Base-by-base conservation (phyloP, 2,113 vertebrate genomes). In the Albula goreensis region DNA sequence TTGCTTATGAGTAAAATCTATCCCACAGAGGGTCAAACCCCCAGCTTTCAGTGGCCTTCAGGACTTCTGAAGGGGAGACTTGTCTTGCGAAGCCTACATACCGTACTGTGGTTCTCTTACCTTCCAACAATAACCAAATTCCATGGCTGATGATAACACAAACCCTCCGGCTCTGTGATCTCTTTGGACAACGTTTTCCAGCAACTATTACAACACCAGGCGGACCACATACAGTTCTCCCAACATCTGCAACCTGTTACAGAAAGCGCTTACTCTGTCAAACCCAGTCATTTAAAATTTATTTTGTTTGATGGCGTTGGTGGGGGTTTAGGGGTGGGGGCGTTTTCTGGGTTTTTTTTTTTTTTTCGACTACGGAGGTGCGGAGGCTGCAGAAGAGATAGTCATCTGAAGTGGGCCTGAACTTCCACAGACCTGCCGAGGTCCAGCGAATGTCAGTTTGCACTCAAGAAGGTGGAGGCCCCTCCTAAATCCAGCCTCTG, bases 241-340 rank as follows among this genome's bases (percentile, higher is more conserved):
- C 19, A 90, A 92, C 94, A 94, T 94, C 93, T 95, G 93, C 88
- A 85, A 89, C 84, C 87, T 83, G 89, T 95, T 93, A 94, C 77
- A 50, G 89, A 91, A 87, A 91, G 90, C 90, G 89, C 92, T 93
- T 85, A 87, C 87, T 88, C 89, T 84, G 82, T 84, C 87, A 83
- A 82, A 84, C 60, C 80, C 57, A 74, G 87, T 92, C 90, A 91
- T 91, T 93, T 86, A 53, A 86, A 89, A 94, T 93, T 92, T 91
- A 80, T 89, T 90, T 81, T 90, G 90, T 89, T 90, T 88, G 74
- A 50, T 63, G 66, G 25, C 41, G n/a, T 31, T n/a, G 25, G 10
- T 10, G 10, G 60, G 66, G 53, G 53, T 41, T 41, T 41, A 41
- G 7, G 53, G 7, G 6, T 56, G 53, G 70, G 70, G 70, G 70